Conservation (phyloP, 2,113 vertebrate species). For the Takifugu bimaculatus region DNA sequence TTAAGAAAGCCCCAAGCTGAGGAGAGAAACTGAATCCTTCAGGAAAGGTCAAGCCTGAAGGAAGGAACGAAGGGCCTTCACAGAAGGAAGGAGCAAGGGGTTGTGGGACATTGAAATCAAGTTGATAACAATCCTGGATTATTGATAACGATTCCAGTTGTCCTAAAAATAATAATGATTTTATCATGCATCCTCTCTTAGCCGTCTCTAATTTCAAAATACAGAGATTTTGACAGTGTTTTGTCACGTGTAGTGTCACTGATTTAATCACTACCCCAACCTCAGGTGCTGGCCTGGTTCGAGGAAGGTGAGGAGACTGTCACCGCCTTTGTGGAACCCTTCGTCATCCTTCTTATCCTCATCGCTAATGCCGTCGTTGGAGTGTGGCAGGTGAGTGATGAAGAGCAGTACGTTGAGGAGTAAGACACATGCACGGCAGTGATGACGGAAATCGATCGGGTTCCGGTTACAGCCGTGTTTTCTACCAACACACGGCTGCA, state of each 20-base stretch:
- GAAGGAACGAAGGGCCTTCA: slow-evolving; percentile 56
- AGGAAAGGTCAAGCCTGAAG: slow-evolving; percentile 76
- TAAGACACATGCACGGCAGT: slow-evolving; percentile 18
- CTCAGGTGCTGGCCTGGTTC: slow-evolving; percentile 91
- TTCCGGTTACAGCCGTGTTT: slow-evolving; percentile 38
- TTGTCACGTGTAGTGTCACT: background rate
- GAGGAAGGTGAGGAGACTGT: slow-evolving; percentile 91
- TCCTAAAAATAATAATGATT: background rate
- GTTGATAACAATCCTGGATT: slow-evolving; percentile 42
- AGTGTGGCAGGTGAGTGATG: slow-evolving; percentile 87
- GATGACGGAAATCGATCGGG: slow-evolving; percentile 30
- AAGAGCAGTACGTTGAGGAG: slow-evolving; percentile 27
- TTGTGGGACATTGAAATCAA: slow-evolving; percentile 39
- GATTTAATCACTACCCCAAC: background rate
- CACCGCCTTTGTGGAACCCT: slow-evolving; percentile 90
- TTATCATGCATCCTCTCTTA: background rate
- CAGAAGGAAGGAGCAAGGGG: slow-evolving; percentile 35
- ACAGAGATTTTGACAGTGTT: background rate
- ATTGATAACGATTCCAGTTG: background rate
- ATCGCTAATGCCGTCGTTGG: slow-evolving; percentile 89
- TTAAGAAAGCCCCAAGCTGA: slow-evolving; percentile 73
- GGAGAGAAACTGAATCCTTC: slow-evolving; percentile 78
- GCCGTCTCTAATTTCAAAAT: background rate
- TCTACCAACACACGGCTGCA: slow-evolving; percentile 9
- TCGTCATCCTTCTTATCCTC: slow-evolving; percentile 90